Base-by-base conservation (phyloP, 1,140 invertebrate genomes). In the Chymomyza costata region DNA sequence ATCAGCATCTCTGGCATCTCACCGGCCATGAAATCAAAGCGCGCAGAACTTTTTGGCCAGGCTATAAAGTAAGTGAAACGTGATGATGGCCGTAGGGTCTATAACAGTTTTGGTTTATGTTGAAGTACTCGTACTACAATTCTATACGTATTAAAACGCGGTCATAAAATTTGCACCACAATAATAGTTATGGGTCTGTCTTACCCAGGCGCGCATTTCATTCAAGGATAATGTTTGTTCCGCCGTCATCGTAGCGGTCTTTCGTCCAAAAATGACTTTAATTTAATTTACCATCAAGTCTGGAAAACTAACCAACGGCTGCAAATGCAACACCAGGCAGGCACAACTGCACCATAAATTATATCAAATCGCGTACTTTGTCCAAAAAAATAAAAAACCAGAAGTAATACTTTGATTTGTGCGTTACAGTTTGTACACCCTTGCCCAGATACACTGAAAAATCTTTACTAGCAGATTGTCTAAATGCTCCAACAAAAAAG, bases 161-260 rank as follows among this genome's bases (percentile, higher is more conserved):
- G 57, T 41, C 66, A 67, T 78, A 76, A 76, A 67, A 76, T 76
- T 76, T 78, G 57, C 71, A 71, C 71, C 73, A 70, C 67, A 80
- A 80, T 80, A 78, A 78, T 78, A 57, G 66, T 61, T 54, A 58
- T 78, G 66, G 66, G 57, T 52, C 49, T 58, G 35, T 16, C 43
- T 45, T 30, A 8, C 21, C 21, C 21, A 25, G 21, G 3, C 21
- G 21, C 21, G 3, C 21, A 8, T 25, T 76, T 76, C 70, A 70
- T 76, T 70, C 47, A 78, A 63, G 66, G 66, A 78, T 80, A 59
- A 78, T 66, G 63, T 78, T 76, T n/a, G n/a, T n/a, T n/a, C n/a
- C n/a, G 71, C 70, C 50, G 55, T 65, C 54, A 25, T 25, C 3
- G 21, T 8, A 25, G 21, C 21, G 8, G 21, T 8, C 8, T 3